Base-by-base conservation (phyloP, 2,797 vertebrate species). In the Molothrus ater region DNA sequence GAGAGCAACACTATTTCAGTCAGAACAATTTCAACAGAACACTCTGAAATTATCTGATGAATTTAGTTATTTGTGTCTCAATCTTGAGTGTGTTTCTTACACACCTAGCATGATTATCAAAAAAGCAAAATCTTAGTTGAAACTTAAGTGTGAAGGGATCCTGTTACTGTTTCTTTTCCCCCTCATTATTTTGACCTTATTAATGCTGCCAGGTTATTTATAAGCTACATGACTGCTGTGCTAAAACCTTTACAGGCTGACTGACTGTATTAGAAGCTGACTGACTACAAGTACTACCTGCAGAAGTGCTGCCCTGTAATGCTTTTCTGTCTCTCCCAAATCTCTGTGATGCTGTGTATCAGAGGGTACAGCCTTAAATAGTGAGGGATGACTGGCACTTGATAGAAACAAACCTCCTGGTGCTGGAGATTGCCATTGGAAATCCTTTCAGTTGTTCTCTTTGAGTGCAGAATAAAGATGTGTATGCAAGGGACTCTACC, bases 121-220 rank as follows among this genome's bases (percentile, higher is more conserved):
- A 89, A 93, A 65, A 79, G 20, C 5, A 2, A 64, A 38, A 63
- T 83, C 31, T 88, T 68, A 59, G 66, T 17, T 51, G 34, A 84
- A 68, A 85, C 64, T 59, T 13, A 57, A 85, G 17, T 68, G 91
- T 81, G 68, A 68, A 82, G 24, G n/a, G 29, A 66, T 79, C 32
- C 32, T 64, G 17, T 92, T 71, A 59, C 3, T 29, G 14, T 12
- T 22, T 43, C 75, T 94, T 81, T 92, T 68, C 21, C 11, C 43
- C 31, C 36, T 93, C 76, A 10, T 94, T 89, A 79, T 63, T 86
- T 94, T 91, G 71, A 76, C 78, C 50, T 89, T 91, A 64, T 69
- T 95, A 90, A 68, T 73, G 48, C 71, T 65, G 17, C 34, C 32
- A 79, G 28, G 60, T 94, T 95, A 80, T 93, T 92, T 91, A 68